Conservation (phyloP, 1,140 invertebrate genomes). For the Lasioglossum baleicum region DNA sequence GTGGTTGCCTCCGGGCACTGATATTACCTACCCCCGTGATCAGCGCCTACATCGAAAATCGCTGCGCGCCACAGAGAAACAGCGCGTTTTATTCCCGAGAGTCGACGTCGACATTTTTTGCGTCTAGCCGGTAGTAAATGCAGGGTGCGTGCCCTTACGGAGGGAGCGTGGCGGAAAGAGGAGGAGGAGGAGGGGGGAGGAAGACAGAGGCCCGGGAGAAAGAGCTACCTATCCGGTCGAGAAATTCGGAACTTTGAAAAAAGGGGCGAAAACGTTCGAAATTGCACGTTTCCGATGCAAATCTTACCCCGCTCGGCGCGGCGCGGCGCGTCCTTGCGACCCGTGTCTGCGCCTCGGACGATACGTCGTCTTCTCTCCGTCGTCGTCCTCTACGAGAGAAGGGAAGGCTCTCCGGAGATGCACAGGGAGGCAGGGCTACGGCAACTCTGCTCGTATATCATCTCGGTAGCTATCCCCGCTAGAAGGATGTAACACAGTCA, state of each 20-base stretch:
- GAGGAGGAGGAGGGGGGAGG: not conserved
- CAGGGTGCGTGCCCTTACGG: slow-evolving; percentile 65
- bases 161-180: slow-evolving; percentile 10
- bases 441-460: not conserved
- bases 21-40: slow-evolving; percentile 72
- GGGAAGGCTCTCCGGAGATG: not conserved
- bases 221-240: slow-evolving; percentile 32
- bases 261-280: slow-evolving; percentile 67
- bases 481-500: slow-evolving; percentile 33
- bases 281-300: slow-evolving; percentile 77
- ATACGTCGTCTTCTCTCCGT: not conserved
- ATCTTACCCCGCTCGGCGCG: slow-evolving; percentile 52
- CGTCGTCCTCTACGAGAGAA: not conserved
- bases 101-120: slow-evolving; percentile 72
- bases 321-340: slow-evolving; percentile 1
- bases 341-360: not conserved
- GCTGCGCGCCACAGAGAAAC: slow-evolving; percentile 35
- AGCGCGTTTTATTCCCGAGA: slow-evolving; percentile 49
- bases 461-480: slow-evolving; percentile 17
- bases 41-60: slow-evolving; percentile 71
- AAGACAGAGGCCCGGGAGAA: slow-evolving; percentile 37
- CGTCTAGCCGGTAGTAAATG: slow-evolving; percentile 79
- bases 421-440: not conserved
- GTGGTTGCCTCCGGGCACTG: slow-evolving; percentile 68
- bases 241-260: slow-evolving; percentile 61